Conservation (phyloP, 2,888 invertebrate genomes). For the Cynaeus angustus region DNA sequence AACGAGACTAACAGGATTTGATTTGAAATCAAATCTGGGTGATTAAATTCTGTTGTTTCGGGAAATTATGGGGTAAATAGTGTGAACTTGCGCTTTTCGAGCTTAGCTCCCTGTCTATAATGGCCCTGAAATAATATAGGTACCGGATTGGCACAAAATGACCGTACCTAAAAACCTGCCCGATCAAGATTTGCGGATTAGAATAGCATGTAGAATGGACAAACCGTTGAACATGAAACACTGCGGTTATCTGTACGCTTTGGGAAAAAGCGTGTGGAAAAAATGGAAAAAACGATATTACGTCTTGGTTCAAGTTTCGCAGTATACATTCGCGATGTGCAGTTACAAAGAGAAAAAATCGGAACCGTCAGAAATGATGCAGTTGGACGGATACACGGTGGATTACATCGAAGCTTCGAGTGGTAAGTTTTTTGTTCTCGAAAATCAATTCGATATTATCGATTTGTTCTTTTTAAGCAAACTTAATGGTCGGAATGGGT, state of each 20-base stretch:
- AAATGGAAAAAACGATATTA: constrained; percentile 99
- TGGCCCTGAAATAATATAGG: constrained; percentile 71
- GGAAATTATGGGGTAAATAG: not conserved
- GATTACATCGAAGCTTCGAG: constrained; percentile 98
- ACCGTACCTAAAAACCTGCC: constrained; percentile 94
- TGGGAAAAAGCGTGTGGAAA: constrained; percentile 98
- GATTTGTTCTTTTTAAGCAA: constrained; percentile 76
- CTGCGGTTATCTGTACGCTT: constrained; percentile 93
- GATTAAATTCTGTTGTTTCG: too few species aligned
- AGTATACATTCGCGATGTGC: constrained; percentile 99
- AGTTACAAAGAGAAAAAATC: constrained; percentile 99
- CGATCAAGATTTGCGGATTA: constrained; percentile 96
- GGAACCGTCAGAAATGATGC: constrained; percentile 99
- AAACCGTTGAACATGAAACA: constrained; percentile 99
- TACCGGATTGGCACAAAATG: constrained; percentile 99
- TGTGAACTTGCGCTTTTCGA: constrained; percentile 32
- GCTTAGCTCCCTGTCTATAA: constrained; percentile 1
- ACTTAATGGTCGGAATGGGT: constrained; percentile 95
- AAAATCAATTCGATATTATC: not conserved
- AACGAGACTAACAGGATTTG: not conserved
- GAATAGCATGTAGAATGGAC: constrained; percentile 98
- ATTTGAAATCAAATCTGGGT: too few species aligned
- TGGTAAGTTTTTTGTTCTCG: constrained; percentile 77
- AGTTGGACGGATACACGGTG: constrained; percentile 98
- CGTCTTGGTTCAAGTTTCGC: constrained; percentile 98